Evolutionary conservation across 2,797 vertebrate species (phyloP), one percentile per base, ranked within the genome.

Genomic region (Meda fulgida): DNA sequence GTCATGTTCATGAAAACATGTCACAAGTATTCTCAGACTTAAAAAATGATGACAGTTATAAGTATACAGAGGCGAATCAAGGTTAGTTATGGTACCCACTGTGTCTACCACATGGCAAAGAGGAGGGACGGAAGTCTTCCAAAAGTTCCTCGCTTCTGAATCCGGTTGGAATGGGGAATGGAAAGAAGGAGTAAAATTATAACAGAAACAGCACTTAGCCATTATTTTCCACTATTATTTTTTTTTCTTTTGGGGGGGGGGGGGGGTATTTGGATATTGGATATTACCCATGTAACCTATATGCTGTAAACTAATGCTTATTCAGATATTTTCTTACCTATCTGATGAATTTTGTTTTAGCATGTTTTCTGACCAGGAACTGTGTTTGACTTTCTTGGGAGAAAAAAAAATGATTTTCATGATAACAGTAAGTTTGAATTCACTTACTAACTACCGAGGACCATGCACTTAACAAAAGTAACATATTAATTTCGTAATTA

Each of bases 91-190:
- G 34, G 43, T 71, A 89, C 88, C 80, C 76, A 94, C 93, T 46
- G 18, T 89, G 46, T 11, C 2, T 77, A 48, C 1, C 16, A 11
- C n/a, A 85, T 36, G 78, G 87, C 29, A 89, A 80, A 13, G 89
- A 87, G 18, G 91, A 89, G 7, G 89, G 78, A 43, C 23, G 29
- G 8, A 5, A 73, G 55, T 78, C 18, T 67, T 90, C 91, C 48
- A 87, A 19, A 26, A 90, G 81, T 40, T 89, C 79, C 65, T 93
- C 93, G 81, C 89, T 26, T 7, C 92, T 94, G 36, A 58, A 70
- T 67, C 26, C 66, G 19, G 13, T 9, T 58, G n/a, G 38, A 29
- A 63, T 71, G 18, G 26, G 63, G 0, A 51, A 23, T 26, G 29
- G 7, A 31, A 46, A 36, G 55, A 26, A 31, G 18, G 3, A 29